Percentiles rank a stretch among this genome's conserved stretches.
Conservation (phyloP, 2,797 vertebrate genomes). For the Varecia variegata region DNA sequence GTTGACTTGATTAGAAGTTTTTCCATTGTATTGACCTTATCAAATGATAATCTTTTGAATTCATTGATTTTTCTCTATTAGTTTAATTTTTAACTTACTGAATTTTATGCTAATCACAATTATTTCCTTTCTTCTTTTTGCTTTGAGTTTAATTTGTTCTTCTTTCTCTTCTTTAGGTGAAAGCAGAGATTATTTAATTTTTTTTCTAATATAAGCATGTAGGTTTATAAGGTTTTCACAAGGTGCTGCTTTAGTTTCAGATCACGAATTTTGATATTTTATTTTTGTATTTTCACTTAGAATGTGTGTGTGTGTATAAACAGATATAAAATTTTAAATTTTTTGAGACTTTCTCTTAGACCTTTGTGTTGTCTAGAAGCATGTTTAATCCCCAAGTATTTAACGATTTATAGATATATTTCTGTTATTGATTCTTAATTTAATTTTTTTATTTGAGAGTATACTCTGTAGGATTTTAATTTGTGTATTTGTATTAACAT, state of each 20-base stretch:
- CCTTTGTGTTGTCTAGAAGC: neutral
- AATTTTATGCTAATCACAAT: neutral
- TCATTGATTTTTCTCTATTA: neutral
- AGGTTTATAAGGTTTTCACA: neutral
- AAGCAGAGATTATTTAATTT: neutral
- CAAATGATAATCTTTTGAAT: neutral
- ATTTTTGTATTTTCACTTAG: neutral
- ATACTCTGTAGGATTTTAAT: neutral
- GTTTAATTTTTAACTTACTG: neutral
- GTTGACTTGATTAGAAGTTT: neutral
- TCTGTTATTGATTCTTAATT: neutral
- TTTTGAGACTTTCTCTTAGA: neutral
- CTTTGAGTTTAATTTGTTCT: neutral
- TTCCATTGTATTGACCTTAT: neutral
- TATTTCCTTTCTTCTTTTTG: neutral
- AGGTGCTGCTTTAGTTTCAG: neutral
- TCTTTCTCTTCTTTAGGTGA: neutral
- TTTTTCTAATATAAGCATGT: neutral
- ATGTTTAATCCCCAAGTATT: neutral
- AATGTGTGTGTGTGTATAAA: neutral
- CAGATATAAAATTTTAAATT: neutral
- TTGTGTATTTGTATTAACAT: neutral
- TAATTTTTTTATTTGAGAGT: neutral
- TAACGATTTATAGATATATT: neutral
- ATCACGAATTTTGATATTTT: neutral